Evolutionary conservation across 2,888 invertebrate species (phyloP).

Genomic region (Acanthococcus lagerstroemiae): DNA sequence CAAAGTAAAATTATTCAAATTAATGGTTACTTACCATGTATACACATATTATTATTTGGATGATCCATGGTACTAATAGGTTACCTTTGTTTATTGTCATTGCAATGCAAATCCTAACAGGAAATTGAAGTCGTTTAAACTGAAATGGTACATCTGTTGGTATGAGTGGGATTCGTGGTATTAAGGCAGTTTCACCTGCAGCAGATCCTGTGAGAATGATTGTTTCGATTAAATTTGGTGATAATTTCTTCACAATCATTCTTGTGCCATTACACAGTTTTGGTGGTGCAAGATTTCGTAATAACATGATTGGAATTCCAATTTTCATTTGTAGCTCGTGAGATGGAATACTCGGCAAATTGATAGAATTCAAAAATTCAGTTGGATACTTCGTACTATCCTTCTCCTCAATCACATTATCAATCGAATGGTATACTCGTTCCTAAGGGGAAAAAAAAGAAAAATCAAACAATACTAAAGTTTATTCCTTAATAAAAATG

Average conservation of each 20-base stretch:
- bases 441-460: too few relatives aligned
- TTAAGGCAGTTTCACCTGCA: conserved; percentile 36
- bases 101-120: conserved; percentile 38
- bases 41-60: too few relatives aligned
- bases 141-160: conserved; percentile 38
- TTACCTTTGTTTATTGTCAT: conserved; percentile 40
- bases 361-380: conserved; percentile 30
- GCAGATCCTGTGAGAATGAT: conserved; percentile 29
- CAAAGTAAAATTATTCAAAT: not conserved
- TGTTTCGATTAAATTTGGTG: conserved; percentile 3
- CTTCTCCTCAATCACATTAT: not conserved
- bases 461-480: not conserved
- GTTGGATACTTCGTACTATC: conserved; percentile 2
- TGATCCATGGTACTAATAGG: not conserved
- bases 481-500: not conserved
- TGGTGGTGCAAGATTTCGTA: conserved; percentile 31
- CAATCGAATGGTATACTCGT: not conserved
- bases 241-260: conserved; percentile 1
- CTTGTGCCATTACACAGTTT: conserved; percentile 4
- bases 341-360: conserved; percentile 35
- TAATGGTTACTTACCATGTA: not conserved
- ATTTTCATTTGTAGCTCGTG: conserved; percentile 36
- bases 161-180: conserved; percentile 40
- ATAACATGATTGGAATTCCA: conserved; percentile 35
- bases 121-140: conserved; percentile 39